A percentile compares a stretch with the other conserved stretches of the same genome.
phyloP scores from a whole-genome alignment of 2,797 vertebrate genomes.

The Lithobates sylvaticus region DNA sequence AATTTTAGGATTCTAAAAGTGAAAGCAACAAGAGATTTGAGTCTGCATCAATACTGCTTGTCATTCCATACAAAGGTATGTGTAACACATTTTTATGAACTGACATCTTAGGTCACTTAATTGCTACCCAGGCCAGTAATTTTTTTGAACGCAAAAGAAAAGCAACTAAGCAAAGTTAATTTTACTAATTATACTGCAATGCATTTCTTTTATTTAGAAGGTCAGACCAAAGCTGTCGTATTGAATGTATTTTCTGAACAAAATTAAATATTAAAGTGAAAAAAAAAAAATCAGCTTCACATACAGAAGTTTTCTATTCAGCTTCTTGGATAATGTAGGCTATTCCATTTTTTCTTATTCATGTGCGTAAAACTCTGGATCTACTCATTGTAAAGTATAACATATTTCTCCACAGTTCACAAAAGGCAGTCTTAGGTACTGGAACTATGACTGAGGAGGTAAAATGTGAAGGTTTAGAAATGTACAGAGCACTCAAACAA shows the following conservation, averaged over 20 bases:
- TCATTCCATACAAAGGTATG: constrained; percentile 66
- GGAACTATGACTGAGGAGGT: too few species aligned
- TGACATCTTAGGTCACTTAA: constrained; percentile 56
- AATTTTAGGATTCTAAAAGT: constrained; percentile 58
- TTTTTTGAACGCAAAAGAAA: constrained; percentile 62
- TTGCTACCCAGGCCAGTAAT: constrained; percentile 57
- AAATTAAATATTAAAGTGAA: constrained; percentile 21
- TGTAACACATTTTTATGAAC: constrained; percentile 62
- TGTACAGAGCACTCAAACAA: too few species aligned
- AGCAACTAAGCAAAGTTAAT: constrained; percentile 61
- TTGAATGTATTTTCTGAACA: constrained; percentile 61
- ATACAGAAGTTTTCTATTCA: constrained; percentile 46
- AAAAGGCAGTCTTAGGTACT: neutral
- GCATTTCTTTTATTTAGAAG: constrained; percentile 63
- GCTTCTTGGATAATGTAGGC: neutral
- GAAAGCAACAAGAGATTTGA: constrained; percentile 54
- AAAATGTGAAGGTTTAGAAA: neutral
- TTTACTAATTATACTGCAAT: constrained; percentile 64
- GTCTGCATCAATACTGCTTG: constrained; percentile 56
- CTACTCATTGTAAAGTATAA: constrained; percentile 6
- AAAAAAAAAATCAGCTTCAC: constrained; percentile 35
- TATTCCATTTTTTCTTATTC: constrained; percentile 21
- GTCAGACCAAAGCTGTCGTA: constrained; percentile 51
- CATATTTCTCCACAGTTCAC: neutral
- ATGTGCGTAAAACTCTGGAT: neutral